Evolutionary conservation across 2,113 vertebrate genomes (phyloP).

Genomic region (Furnarius figulus): DNA sequence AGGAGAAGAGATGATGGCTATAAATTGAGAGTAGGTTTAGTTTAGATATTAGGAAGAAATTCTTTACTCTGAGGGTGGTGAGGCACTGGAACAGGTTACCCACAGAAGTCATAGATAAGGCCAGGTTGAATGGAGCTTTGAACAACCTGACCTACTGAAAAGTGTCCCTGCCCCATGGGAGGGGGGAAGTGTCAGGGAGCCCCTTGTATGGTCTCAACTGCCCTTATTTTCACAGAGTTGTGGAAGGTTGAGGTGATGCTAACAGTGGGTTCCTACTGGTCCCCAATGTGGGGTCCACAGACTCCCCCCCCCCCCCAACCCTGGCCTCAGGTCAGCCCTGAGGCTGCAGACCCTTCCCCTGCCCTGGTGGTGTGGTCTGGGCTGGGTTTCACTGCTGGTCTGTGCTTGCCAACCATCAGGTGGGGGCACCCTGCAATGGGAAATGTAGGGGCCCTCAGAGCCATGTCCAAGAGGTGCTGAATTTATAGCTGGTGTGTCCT

Average conservation of each 20-base stretch:
- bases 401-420: background rate
- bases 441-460: rapidly evolving
- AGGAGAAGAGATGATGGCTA: background rate
- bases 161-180: background rate
- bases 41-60: background rate
- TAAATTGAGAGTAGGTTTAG: background rate
- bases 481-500: background rate
- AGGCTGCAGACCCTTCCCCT: background rate
- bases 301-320: too few species aligned
- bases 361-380: rapidly evolving
- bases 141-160: background rate
- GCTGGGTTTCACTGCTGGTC: too few species aligned
- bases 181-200: rapidly evolving
- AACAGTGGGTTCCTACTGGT: rapidly evolving
- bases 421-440: background rate
- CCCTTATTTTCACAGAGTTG: background rate
- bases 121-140: background rate
- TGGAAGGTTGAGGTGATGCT: background rate
- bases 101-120: background rate
- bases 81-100: background rate
- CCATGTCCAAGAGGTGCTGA: rapidly evolving
- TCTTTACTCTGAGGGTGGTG: background rate
- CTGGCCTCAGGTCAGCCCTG: background rate
- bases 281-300: background rate
- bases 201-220: background rate